Evolutionary conservation across 2,888 invertebrate genomes (phyloP), one percentile per base, ranked within the genome.

Genomic region (Aphodius granarius): DNA sequence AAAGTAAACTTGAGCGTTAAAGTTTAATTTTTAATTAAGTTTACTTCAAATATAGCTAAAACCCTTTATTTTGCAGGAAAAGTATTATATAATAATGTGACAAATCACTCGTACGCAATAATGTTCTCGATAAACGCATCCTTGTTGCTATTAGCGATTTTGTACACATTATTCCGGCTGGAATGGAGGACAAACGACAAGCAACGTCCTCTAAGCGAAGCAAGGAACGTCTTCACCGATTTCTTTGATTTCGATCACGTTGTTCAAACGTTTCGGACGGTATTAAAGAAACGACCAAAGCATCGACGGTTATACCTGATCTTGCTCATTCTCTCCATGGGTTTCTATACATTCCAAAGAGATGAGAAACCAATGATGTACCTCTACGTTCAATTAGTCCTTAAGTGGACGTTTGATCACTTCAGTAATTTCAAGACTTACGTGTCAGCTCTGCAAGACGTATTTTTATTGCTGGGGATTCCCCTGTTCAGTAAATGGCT

Each of bases 291-390:
- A 68, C 88, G 95, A 13, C 82, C 87, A 0, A 88, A 89, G 4
- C 89, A 91, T 77, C 87, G 91, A 9, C 89, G 94, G 78, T 83
- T 90, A 43, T 93, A 92, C 79, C 85, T 95, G 2, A 90, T 92
- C 86, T 87, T 94, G 63, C 85, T 95, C n/a, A 89, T 95, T 13
- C 81, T 92, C 9, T 90, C 93, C 17, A 94, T 95, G 94, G 92
- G 91, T 0, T 88, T 94, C 72, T 95, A 95, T 81, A 94, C 94
- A 71, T 95, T 95, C 84, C 95, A 95, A 85, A 90, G 95, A 83
- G 96, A 96, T 84, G 96, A 96, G 83, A 92, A 91, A 78, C 91
- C 91, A 18, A 92, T 94, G 83, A 89, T 93, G 82, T 95, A 92
- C 81, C 85, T 96, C 71, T 96, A 94, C 83, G 92, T 94, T 0